These are phyloP conservation scores for Scrobipalpa atriplicella DNA, from an alignment of 2,888 invertebrate genomes.

Conservation along the genomic window DNA sequence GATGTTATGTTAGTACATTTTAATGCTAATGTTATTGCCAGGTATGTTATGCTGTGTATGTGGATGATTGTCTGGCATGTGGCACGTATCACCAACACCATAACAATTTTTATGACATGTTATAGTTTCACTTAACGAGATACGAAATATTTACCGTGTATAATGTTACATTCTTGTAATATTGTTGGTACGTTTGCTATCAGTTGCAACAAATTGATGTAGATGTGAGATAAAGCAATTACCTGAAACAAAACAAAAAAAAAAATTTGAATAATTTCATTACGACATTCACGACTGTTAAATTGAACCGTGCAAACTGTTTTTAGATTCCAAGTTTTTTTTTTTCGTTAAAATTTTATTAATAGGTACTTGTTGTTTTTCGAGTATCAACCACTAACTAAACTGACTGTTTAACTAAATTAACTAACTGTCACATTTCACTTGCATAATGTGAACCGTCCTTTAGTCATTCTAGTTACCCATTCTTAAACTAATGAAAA, in stretches of 20 bases:
- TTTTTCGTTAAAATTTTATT: too few species aligned
- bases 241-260: not conserved
- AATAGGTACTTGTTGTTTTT: too few species aligned
- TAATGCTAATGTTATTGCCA: not conserved
- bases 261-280: too few species aligned
- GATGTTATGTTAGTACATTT: not conserved
- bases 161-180: not conserved
- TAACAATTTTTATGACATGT: not conserved
- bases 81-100: not conserved
- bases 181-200: not conserved
- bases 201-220: not conserved
- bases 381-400: too few species aligned
- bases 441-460: too few species aligned
- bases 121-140: not conserved
- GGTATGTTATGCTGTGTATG: not conserved
- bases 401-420: too few species aligned
- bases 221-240: not conserved
- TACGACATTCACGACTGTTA: too few species aligned
- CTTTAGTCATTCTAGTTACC: too few species aligned
- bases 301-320: too few species aligned
- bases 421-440: too few species aligned
- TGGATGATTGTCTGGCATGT: slow-evolving; percentile 2
- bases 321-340: too few species aligned
- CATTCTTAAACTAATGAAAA: too few species aligned
- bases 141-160: not conserved